Percentiles rank a stretch among this genome's conserved stretches.
Evolutionary conservation across 2,113 vertebrate species (phyloP).

Genomic region (Anolis sagrei): DNA sequence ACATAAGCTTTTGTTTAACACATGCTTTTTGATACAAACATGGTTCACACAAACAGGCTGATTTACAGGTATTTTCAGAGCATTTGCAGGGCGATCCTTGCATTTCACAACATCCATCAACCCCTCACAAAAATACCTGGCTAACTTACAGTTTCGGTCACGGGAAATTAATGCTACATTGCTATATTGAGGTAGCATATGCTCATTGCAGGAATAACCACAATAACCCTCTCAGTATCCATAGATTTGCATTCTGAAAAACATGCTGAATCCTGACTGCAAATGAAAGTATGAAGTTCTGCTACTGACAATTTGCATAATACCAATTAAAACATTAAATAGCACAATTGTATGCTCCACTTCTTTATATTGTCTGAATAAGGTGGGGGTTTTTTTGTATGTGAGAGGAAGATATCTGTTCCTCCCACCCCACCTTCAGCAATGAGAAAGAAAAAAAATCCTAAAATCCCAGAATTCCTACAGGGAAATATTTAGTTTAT

Average conservation of each 20-base stretch:
- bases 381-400: not conserved
- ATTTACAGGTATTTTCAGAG: not conserved
- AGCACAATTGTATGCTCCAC: not conserved
- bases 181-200: not conserved
- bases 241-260: not conserved
- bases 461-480: not conserved
- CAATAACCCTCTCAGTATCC: not conserved
- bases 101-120: not conserved
- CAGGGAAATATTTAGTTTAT: not conserved
- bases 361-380: not conserved
- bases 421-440: no score
- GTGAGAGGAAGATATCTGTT: not conserved
- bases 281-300: not conserved
- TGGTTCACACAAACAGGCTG: not conserved
- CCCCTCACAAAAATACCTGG: no score
- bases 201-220: not conserved
- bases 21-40: not conserved
- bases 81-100: not conserved
- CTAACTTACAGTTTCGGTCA: not conserved
- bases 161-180: not conserved
- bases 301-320: not conserved
- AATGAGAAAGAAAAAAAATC: not conserved
- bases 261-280: not conserved
- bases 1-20: not conserved
- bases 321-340: not conserved